Percentiles rank a stretch among this genome's conserved stretches.
phyloP scores from a whole-genome alignment of 2,888 invertebrate genomes.

The Volucella inanis region DNA sequence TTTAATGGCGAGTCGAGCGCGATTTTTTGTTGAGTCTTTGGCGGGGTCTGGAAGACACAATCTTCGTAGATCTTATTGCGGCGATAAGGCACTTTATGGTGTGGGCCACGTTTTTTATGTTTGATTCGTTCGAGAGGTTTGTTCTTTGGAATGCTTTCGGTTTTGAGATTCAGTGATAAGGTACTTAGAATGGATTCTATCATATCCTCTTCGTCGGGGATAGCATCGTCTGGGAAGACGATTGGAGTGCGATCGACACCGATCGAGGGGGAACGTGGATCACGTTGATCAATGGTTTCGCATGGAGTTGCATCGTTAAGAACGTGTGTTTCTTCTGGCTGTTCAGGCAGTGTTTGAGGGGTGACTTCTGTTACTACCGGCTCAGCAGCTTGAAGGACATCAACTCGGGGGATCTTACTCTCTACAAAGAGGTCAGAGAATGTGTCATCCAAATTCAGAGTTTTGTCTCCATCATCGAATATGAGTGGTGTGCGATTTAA shows the following conservation, averaged over 20 bases:
- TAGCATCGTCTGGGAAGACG: constrained; percentile 79
- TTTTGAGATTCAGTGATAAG: constrained; percentile 78
- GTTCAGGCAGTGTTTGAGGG: neutral
- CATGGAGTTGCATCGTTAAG: neutral
- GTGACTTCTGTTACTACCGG: neutral
- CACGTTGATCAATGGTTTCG: constrained; percentile 59
- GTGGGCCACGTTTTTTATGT: constrained; percentile 66
- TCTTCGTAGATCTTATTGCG: constrained; percentile 78
- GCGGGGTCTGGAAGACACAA: constrained; percentile 63
- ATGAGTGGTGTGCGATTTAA: constrained; percentile 80
- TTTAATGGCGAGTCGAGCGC: constrained; percentile 71
- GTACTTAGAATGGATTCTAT: constrained; percentile 80
- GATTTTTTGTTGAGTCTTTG: constrained; percentile 67
- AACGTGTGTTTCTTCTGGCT: neutral
- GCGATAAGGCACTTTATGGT: constrained; percentile 75
- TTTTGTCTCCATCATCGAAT: constrained; percentile 79
- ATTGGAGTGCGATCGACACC: constrained; percentile 82
- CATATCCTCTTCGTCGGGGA: constrained; percentile 79
- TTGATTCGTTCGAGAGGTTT: constrained; percentile 80
- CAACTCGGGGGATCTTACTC: constrained; percentile 75
- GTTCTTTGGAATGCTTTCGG: constrained; percentile 61
- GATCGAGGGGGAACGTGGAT: constrained; percentile 81
- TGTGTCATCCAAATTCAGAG: constrained; percentile 80
- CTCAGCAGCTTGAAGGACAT: neutral
- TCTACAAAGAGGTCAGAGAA: constrained; percentile 81